Percentiles rank a stretch among this genome's conserved stretches.
Evolutionary conservation across 2,888 invertebrate genomes (phyloP).

Genomic region (Sycophila texana): DNA sequence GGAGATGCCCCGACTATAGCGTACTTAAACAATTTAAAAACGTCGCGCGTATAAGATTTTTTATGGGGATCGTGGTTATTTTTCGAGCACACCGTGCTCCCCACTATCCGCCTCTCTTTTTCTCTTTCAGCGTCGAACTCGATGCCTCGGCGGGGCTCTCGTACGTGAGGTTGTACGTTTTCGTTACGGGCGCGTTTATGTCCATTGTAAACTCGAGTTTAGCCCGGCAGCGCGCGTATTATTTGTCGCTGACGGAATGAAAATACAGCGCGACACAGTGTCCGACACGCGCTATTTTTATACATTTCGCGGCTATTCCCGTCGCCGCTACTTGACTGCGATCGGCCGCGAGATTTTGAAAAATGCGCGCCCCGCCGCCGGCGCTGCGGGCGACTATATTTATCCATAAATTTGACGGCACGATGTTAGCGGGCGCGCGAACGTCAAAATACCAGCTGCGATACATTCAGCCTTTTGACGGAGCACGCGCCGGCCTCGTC

Average conservation of each 20-base stretch:
- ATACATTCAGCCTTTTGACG: not conserved
- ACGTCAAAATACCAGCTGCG: slow-evolving; percentile 12
- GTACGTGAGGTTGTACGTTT: slow-evolving; percentile 51
- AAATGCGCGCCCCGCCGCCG: slow-evolving; percentile 16
- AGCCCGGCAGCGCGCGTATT: slow-evolving; percentile 30
- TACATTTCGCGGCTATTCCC: slow-evolving; percentile 44
- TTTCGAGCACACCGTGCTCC: slow-evolving; percentile 19
- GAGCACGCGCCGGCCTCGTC: not conserved
- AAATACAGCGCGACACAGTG: slow-evolving; percentile 51
- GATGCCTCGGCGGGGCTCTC: slow-evolving; percentile 49
- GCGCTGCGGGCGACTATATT: slow-evolving; percentile 37
- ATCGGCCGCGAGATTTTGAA: slow-evolving; percentile 41
- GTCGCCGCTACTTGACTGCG: slow-evolving; percentile 26
- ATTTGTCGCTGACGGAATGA: slow-evolving; percentile 54
- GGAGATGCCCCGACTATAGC: not conserved
- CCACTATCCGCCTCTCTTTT: too few relatives aligned
- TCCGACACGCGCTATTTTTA: slow-evolving; percentile 51
- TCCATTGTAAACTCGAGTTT: slow-evolving; percentile 52
- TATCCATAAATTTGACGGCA: slow-evolving; percentile 46
- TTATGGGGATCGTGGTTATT: slow-evolving; percentile 46
- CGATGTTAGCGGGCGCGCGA: slow-evolving; percentile 14
- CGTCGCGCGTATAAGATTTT: slow-evolving; percentile 46
- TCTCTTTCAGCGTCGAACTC: not conserved
- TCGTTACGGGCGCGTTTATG: slow-evolving; percentile 48
- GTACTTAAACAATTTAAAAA: slow-evolving; percentile 43